Conservation (phyloP, 1,140 invertebrate genomes). For the Asobara japonica region DNA sequence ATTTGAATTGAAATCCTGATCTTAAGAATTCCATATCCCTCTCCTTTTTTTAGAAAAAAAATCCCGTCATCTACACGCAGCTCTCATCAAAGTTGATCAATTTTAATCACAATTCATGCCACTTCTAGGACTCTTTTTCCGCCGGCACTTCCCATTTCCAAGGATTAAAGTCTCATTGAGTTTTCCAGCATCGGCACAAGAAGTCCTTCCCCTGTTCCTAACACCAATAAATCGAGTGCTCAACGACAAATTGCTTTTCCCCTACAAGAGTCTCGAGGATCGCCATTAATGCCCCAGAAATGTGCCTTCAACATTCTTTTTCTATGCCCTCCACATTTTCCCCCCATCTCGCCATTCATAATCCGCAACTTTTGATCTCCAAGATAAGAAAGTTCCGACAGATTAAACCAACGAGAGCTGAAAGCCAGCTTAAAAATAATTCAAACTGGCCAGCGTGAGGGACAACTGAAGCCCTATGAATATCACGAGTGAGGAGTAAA, state of each 20-base stretch:
- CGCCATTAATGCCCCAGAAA: not conserved
- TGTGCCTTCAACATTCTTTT: not conserved
- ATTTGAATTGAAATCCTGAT: no score
- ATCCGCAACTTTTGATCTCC: conserved; percentile 2
- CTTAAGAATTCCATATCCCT: no score
- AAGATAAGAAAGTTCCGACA: conserved; percentile 11
- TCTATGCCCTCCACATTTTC: not conserved
- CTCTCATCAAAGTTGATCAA: not conserved
- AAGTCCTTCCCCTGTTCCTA: not conserved
- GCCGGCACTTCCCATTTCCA: not conserved
- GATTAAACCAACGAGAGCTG: not conserved
- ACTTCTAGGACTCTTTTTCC: not conserved
- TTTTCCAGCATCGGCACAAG: not conserved
- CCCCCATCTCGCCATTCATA: not conserved
- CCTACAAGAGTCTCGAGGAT: not conserved
- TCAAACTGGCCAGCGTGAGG: not conserved
- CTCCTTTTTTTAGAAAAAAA: no score
- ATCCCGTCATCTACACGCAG: no score
- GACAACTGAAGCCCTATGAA: not conserved
- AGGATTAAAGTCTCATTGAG: conserved; percentile 3
- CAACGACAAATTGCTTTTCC: not conserved
- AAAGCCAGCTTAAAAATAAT: not conserved
- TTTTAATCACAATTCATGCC: not conserved
- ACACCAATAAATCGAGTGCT: conserved; percentile 1
- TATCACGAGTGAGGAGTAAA: not conserved